These are phyloP conservation scores for Cheilosia soror DNA, from an alignment of 2,888 invertebrate species.

Conservation along the genomic window DNA sequence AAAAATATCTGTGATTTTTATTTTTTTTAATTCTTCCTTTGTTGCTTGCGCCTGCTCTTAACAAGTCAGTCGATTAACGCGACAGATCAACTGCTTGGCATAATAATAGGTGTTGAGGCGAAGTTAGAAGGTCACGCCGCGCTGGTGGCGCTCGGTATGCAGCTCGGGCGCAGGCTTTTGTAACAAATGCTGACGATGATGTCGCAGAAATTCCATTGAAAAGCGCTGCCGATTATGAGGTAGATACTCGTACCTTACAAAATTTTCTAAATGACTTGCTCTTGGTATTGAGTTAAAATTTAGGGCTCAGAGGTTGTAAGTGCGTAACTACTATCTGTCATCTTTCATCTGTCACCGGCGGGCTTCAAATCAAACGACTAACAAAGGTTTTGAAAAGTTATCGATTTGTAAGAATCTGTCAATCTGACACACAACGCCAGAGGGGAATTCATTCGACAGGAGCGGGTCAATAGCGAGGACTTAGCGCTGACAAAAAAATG, in stretches of 20 bases:
- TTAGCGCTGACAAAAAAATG: too few species aligned
- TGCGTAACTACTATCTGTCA: too few species aligned
- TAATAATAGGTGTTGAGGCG: slow-evolving; percentile 59
- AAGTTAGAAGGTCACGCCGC: slow-evolving; percentile 53
- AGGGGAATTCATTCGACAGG: too few species aligned
- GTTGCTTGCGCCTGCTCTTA: slow-evolving; percentile 40
- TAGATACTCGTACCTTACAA: neutral
- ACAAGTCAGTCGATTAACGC: slow-evolving; percentile 55
- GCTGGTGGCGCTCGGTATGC: slow-evolving; percentile 8
- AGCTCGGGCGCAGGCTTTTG: slow-evolving; percentile 42
- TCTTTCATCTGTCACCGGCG: too few species aligned
- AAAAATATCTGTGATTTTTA: slow-evolving; percentile 15
- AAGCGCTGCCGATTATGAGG: slow-evolving; percentile 25
- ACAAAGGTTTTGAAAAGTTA: too few species aligned
- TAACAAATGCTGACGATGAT: slow-evolving; percentile 43
- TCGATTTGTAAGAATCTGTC: too few species aligned
- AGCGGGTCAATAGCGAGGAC: too few species aligned
- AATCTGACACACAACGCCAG: too few species aligned
- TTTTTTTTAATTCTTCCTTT: slow-evolving; percentile 32
- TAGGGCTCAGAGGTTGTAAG: neutral
- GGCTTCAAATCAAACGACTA: too few species aligned
- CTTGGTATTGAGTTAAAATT: neutral
- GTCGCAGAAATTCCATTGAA: slow-evolving; percentile 48
- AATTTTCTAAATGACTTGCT: neutral
- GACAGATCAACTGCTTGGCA: slow-evolving; percentile 63